Base-by-base conservation (phyloP, 2,113 vertebrate genomes). In the Danionella cerebrum region DNA sequence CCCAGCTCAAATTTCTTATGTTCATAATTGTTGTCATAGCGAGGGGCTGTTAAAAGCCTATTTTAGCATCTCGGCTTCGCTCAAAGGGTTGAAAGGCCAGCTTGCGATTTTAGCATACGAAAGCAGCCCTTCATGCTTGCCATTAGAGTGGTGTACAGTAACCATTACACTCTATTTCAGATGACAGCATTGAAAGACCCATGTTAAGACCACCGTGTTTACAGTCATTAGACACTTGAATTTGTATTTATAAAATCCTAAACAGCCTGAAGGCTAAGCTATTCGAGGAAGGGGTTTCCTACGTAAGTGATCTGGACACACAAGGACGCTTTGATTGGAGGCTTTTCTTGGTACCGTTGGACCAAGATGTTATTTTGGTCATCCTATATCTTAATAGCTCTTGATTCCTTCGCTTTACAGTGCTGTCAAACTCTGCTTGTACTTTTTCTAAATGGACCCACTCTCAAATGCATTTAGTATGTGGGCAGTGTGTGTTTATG, bases 81-180 rank as follows among this genome's bases (percentile, higher is more conserved):
- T 67, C 52, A 75, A 72, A 67, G 54, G 65, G 42, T 79, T 73
- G 54, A 35, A 68, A 81, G 75, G 68, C 74, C 39, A 57, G 42
- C 59, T 13, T 27, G 31, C 21, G 38, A 38, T 69, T 51, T 59
- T 77, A 72, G 74, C 64, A 69, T 33, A 44, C 63, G 41, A 35
- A 47, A 29, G 12, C 39, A 45, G 58, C 55, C 14, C 31, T 41
- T 78, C 77, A 75, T 7, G 48, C 64, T 51, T 75, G 69, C 65
- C 54, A 60, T 79, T 73, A 74, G 57, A 42, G 13, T 25, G 62
- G 24, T 71, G 59, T 64, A 67, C 33, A 52, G 51, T 73, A 75
- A 54, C 74, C 47, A 79, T 69, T 54, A 62, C 72, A 54, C 59
- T 13, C 65, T 69, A 35, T 76, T 80, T 60, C 11, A 74, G 51